Evolutionary conservation across 2,888 invertebrate genomes (phyloP).

Genomic region (Cheilosia vernalis): DNA sequence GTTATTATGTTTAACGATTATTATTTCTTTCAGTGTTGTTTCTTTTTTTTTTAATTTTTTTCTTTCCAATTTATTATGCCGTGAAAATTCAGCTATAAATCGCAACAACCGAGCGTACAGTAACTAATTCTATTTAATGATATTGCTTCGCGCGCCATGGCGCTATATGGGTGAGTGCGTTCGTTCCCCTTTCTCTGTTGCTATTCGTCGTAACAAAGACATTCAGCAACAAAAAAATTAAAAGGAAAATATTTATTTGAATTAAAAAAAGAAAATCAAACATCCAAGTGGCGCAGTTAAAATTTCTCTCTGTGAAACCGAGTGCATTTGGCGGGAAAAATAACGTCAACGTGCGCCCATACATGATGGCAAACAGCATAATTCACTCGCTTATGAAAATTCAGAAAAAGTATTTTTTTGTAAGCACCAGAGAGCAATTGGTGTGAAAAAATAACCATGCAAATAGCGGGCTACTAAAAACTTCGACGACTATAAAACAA

Average conservation of each 20-base stretch:
- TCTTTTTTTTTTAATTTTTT: background rate
- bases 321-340: conserved; percentile 39
- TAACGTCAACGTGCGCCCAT: background rate
- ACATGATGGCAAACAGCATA: conserved; percentile 25
- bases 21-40: conserved; percentile 19
- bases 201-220: conserved; percentile 20
- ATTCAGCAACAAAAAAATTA: conserved; percentile 6
- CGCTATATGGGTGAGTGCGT: conserved; percentile 54
- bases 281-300: conserved; percentile 15
- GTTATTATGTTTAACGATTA: conserved; percentile 63
- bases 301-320: conserved; percentile 18
- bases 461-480: conserved; percentile 46
- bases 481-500: conserved; percentile 20
- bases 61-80: conserved; percentile 57
- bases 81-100: conserved; percentile 66
- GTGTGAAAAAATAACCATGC: conserved; percentile 25
- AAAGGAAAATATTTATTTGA: conserved; percentile 3
- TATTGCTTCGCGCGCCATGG: conserved; percentile 45
- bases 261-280: conserved; percentile 19
- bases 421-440: conserved; percentile 16
- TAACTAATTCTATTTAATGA: conserved; percentile 58
- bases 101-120: conserved; percentile 31
- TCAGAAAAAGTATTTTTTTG: conserved; percentile 4
- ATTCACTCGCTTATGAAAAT: conserved; percentile 34
- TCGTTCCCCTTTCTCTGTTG: conserved; percentile 32